Evolutionary conservation across 2,888 invertebrate species (phyloP), one percentile per base, ranked within the genome.

Genomic region (Alviniconcha strummeri): DNA sequence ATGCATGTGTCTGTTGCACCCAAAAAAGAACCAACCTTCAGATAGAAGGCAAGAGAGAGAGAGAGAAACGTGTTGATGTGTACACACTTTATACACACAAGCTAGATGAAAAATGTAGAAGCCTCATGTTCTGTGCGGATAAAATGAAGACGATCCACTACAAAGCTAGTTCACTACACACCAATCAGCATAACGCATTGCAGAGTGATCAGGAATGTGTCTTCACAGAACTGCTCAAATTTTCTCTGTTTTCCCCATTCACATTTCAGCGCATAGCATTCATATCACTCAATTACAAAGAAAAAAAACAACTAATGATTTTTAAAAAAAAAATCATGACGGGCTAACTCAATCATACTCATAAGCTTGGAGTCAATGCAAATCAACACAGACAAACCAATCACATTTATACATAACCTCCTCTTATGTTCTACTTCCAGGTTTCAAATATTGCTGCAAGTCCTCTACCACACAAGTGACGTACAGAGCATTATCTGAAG

Each of bases 391-490:
- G 56, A 76, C 76, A 56, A 76, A n/a, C n/a, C 19, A 9, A n/a
- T 17, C n/a, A 55, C 75, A 17, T 54, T 8, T 54, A 76, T 55
- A 76, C 76, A 57, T 7, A 17, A 76, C 77, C 56, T 76, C 19
- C n/a, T 13, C 57, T 55, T 13, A 13, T 7, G n/a, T 4, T 11
- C 76, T 57, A 76, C 57, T 56, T 56, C 55, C 56, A 15, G 15
- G 54, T 77, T 11, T 19, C 19, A 72, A 75, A 56, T 77, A 77
- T 77, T 77, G 77, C 77, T 77, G 77, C 77, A 77, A 77, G 56
- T 77, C 77, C 77, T 60, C 13, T 56, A 77, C 56, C 77, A 57
- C n/a, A 52, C 36, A 36, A 36, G 36, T 36, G 36, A 36, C 36
- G 36, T 56, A 77, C 9, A 19, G 77, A 77, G 77, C 77, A 77